Evolutionary conservation across 2,113 vertebrate species (phyloP), one percentile per base, ranked within the genome.

Genomic region (Hippocampus mohnikei): DNA sequence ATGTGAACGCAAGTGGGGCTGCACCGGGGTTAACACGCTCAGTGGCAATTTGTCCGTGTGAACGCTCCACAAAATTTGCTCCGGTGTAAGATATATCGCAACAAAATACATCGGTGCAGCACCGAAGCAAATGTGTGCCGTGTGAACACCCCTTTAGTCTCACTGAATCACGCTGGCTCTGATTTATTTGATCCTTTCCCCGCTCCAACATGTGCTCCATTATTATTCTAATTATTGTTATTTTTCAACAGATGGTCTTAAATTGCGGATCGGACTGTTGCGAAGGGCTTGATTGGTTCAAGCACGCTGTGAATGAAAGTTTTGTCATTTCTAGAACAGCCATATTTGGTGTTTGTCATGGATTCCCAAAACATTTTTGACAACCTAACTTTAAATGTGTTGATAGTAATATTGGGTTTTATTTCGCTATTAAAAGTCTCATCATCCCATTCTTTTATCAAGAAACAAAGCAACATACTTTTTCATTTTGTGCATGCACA

Each of bases 121-220:
- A 27, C 27, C 27, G 27, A 27, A 27, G 27, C 1, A 27, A 27
- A 27, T 27, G 27, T 27, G 27, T 27, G 27, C 27, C 27, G 2
- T 27, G 27, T 27, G 27, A 27, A 27, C 27, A 27, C 27, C 1
- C 27, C 27, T 27, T 27, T 95, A 95, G 95, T 96, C 95, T 95
- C 96, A 96, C 96, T 96, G 87, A 91, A 86, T 88, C 94, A 95
- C 85, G 90, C 93, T 95, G 94, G 91, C 93, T 92, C 91, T 91
- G 91, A 83, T 81, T 82, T 71, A 73, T 90, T 94, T 92, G 69
- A 88, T 89, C 88, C 86, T 65, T 77, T 71, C 74, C 64, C 72
- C 41, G 40, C 58, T 86, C 63, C 83, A 83, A 90, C 91, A 91
- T 92, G 88, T 85, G 37, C 66, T 92, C 90, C 84, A 88, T 89